Conservation (phyloP, 2,888 invertebrate genomes). For the Isotomurus palustris region DNA sequence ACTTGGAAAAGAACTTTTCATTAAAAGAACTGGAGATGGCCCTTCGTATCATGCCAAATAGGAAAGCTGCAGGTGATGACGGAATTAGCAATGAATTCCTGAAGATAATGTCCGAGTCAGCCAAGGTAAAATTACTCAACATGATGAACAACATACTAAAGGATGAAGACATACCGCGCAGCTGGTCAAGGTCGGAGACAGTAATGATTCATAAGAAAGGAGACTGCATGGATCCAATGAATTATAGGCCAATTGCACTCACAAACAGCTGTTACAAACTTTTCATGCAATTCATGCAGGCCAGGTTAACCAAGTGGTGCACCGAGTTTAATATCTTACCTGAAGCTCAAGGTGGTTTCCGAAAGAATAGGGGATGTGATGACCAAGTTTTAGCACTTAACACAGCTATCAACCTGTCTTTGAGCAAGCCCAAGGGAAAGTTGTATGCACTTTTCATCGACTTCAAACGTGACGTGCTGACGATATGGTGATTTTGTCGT, state of each 20-base stretch:
- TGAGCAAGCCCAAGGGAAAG: constrained; percentile 18
- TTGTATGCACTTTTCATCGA: constrained; percentile 43
- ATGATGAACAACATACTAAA: constrained; percentile 17
- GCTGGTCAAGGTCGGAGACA: constrained; percentile 8
- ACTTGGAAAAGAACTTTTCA: constrained; percentile 11
- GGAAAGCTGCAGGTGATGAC: constrained; percentile 28
- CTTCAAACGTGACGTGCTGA: constrained; percentile 35
- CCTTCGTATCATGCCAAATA: constrained; percentile 4
- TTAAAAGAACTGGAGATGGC: constrained; percentile 15
- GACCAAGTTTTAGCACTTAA: constrained; percentile 44
- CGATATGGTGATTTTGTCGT: constrained; percentile 20
- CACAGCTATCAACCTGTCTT: constrained; percentile 20
- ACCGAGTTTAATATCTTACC: constrained; percentile 38
- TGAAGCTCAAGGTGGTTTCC: constrained; percentile 45
- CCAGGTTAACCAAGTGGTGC: constrained; percentile 26
- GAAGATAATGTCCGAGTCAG: constrained; percentile 10
- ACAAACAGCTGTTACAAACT: constrained; percentile 18
- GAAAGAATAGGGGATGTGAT: constrained; percentile 29
- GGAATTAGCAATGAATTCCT: constrained; percentile 30
- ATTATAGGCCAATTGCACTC: constrained; percentile 28
- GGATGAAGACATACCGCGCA: constrained; percentile 12
- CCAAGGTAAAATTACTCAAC: background rate
- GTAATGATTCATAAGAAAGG: constrained; percentile 32
- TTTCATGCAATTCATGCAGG: constrained; percentile 24
- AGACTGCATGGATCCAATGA: constrained; percentile 11